Percentiles rank a stretch among this genome's conserved stretches.
Conservation (phyloP, 1,140 invertebrate species). For the Tyrophagus putrescentiae region DNA sequence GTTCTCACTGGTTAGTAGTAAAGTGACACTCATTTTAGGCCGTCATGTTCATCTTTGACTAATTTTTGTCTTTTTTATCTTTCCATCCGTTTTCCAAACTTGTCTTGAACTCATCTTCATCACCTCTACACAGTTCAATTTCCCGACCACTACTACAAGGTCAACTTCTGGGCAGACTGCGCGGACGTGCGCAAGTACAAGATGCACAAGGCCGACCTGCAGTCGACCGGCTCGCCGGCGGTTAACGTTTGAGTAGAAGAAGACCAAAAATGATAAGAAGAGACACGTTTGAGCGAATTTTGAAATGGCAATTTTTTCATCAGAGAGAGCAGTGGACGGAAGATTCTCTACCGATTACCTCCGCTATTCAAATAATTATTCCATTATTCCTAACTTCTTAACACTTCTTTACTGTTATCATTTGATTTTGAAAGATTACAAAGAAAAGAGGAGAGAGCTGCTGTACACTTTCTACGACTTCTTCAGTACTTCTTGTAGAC, state of each 20-base stretch:
- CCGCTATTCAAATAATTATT: not conserved
- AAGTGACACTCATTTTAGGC: not conserved
- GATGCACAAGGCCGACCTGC: not conserved
- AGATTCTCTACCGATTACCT: too few species aligned
- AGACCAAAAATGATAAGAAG: too few species aligned
- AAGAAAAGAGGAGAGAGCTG: not conserved
- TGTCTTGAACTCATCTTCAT: conserved; percentile 1
- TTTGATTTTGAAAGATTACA: not conserved
- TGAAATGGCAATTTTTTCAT: too few species aligned
- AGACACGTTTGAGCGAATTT: too few species aligned
- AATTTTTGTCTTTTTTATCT: too few species aligned
- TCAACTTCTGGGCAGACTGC: not conserved
- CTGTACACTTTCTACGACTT: too few species aligned
- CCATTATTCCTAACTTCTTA: not conserved
- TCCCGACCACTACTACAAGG: not conserved
- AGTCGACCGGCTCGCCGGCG: too few species aligned
- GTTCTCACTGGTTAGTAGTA: not conserved
- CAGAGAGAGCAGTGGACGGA: too few species aligned
- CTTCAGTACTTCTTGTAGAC: not conserved
- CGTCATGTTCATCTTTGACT: not conserved
- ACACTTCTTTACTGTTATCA: not conserved
- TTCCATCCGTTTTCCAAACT: too few species aligned
- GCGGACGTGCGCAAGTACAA: not conserved
- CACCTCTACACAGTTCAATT: not conserved
- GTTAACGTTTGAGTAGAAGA: too few species aligned